Evolutionary conservation across 2,888 invertebrate genomes (phyloP), one percentile per base, ranked within the genome.

Genomic region (Ormyrus labotus): DNA sequence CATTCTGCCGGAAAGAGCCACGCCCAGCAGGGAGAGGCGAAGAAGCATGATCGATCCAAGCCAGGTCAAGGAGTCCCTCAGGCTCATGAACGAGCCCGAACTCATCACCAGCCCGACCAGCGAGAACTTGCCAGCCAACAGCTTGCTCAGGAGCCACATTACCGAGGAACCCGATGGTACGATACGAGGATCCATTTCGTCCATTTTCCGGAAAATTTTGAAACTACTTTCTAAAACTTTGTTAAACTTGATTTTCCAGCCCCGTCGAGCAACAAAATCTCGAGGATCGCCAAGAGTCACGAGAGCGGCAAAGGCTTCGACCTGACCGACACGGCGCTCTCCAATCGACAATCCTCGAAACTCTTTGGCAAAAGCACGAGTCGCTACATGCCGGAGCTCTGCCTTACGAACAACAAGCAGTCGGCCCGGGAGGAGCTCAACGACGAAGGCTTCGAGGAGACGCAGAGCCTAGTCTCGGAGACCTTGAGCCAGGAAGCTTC

Each of bases 361-460:
- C 13, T 86, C 57, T 87, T 87, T 70, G 87, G 86, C 9, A 80
- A 77, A 3, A 45, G 58, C 11, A 45, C 77, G 53, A 82, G 83
- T 7, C 85, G 87, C 51, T 91, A 90, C 68, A 89, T 91, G 11
- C 90, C 91, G 0, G 92, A 91, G 65, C 92, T 93, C 51, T 92
- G 92, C 81, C 91, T 93, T 0, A 92, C 92, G 50, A 87, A 85
- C 75, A 88, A 85, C 73, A 91, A 84, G 19, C 88, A 87, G 80
- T 89, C 77, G 81, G 91, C 90, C 78, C 95, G 95, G 83, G 94
- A 94, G 83, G 96, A 97, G 85, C 89, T 95, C 64, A 96, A 96
- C 87, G 97, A 97, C 88, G 97, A 97, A 92, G 97, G 97, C 8
- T 97, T 97, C 87, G 97, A 97, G 89, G 97, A 97, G 91, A 96